Conservation (phyloP, 2,797 vertebrate genomes). For the Parambassis ranga region DNA sequence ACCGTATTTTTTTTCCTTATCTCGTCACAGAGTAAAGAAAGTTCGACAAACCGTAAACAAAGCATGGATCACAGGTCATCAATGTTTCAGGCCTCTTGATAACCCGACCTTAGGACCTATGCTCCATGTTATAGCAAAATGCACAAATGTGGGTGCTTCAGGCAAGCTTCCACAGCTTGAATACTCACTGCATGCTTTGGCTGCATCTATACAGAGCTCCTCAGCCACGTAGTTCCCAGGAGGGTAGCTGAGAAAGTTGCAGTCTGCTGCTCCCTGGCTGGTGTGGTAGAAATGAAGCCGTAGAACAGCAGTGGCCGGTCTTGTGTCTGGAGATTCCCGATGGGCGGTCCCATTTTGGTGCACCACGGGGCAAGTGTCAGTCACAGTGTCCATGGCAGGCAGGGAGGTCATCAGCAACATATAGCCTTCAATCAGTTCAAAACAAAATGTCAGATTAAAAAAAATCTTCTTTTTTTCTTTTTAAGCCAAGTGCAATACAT, state of each 20-base stretch:
- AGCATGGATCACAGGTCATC: conserved; percentile 4
- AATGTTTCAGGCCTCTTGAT: conserved; percentile 53
- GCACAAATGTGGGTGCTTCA: conserved; percentile 18
- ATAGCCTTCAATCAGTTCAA: conserved; percentile 40
- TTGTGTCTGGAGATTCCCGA: conserved; percentile 53
- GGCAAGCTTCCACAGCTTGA: neutral
- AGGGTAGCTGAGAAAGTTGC: conserved; percentile 70
- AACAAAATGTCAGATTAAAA: conserved; percentile 7
- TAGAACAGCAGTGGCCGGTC: conserved; percentile 58
- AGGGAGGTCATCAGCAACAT: conserved; percentile 52
- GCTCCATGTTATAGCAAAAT: conserved; percentile 20
- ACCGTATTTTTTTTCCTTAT: conserved; percentile 27
- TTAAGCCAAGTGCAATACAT: conserved; percentile 1
- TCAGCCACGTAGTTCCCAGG: conserved; percentile 80
- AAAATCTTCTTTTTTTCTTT: neutral
- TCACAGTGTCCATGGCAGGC: conserved; percentile 70
- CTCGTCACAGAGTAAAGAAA: conserved; percentile 34
- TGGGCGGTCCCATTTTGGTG: conserved; percentile 79
- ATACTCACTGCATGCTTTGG: conserved; percentile 80
- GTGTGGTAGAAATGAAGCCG: conserved; percentile 76
- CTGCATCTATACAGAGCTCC: conserved; percentile 78
- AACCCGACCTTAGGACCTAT: conserved; percentile 49
- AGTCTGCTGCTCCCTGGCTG: conserved; percentile 36
- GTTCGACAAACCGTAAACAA: conserved; percentile 32
- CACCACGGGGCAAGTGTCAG: conserved; percentile 58